Evolutionary conservation across 1,140 invertebrate species (phyloP).

Genomic region (Neotoxoptera formosana): DNA sequence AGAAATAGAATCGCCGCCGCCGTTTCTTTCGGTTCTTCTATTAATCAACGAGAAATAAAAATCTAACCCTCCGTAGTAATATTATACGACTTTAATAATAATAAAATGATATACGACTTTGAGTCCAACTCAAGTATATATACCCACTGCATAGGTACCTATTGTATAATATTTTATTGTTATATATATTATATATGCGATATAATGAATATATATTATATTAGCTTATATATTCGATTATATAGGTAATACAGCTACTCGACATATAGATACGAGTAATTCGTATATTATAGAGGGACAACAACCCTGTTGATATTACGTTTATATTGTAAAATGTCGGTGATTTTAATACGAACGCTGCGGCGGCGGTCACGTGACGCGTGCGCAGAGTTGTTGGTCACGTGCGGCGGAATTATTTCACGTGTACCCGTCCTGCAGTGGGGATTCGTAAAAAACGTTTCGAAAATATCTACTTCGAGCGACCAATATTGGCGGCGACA

Average conservation of each 20-base stretch:
- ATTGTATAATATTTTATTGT: background rate
- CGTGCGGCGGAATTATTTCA: background rate
- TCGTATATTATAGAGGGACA: no score
- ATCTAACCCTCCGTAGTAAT: background rate
- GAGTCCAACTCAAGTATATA: background rate
- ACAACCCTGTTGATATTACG: no score
- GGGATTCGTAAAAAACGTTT: background rate
- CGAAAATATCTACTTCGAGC: background rate
- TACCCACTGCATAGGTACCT: no score
- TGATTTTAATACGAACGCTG: background rate
- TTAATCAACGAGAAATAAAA: constrained; percentile 17
- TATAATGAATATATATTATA: no score
- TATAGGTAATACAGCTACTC: no score
- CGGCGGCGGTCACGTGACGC: background rate
- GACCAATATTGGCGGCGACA: background rate
- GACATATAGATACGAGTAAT: no score
- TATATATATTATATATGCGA: no score
- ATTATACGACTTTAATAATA: background rate
- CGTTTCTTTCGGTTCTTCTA: background rate
- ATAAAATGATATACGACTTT: background rate
- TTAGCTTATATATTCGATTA: no score
- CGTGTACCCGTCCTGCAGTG: background rate
- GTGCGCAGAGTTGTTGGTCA: background rate
- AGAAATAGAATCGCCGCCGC: background rate
- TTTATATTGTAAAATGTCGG: no score